Conservation (phyloP, 23 tunicate species). For the Halocynthia aurantium region DNA sequence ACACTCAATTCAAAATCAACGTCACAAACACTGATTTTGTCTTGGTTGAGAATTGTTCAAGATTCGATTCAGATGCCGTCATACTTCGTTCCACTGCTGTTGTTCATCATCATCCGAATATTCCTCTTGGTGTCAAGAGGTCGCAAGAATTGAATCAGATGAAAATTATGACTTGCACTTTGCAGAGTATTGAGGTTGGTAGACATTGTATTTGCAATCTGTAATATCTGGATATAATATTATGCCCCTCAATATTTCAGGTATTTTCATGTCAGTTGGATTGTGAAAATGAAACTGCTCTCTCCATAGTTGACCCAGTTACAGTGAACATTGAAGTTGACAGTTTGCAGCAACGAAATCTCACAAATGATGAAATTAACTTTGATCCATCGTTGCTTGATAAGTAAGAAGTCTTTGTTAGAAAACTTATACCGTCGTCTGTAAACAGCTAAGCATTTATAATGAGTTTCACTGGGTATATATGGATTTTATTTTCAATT, state of each 20-base stretch:
- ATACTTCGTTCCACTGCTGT: conserved; percentile 90
- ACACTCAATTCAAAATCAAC: conserved; percentile 42
- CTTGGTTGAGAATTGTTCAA: conserved; percentile 39
- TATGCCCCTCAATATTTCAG: conserved; percentile 11
- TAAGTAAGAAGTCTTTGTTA: conserved; percentile 32
- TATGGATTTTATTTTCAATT: neutral
- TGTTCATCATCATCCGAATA: conserved; percentile 45
- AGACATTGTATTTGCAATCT: neutral
- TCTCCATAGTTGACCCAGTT: conserved; percentile 95
- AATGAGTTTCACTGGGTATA: neutral
- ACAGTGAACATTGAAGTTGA: conserved; percentile 69
- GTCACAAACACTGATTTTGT: conserved; percentile 95
- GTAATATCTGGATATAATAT: neutral
- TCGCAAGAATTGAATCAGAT: neutral
- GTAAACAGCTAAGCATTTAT: too few relatives aligned
- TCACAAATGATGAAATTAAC: conserved; percentile 19
- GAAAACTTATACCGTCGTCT: neutral
- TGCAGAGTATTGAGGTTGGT: conserved; percentile 74
- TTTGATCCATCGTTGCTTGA: conserved; percentile 26
- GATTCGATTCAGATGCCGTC: conserved; percentile 71
- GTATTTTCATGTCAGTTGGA: conserved; percentile 92
- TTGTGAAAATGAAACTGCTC: conserved; percentile 72
- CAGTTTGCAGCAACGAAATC: conserved; percentile 48
- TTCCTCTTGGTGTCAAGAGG: neutral
- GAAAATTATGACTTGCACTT: conserved; percentile 51